Base-by-base conservation (phyloP, 2,797 vertebrate genomes). In the Onychomys leucogaster region DNA sequence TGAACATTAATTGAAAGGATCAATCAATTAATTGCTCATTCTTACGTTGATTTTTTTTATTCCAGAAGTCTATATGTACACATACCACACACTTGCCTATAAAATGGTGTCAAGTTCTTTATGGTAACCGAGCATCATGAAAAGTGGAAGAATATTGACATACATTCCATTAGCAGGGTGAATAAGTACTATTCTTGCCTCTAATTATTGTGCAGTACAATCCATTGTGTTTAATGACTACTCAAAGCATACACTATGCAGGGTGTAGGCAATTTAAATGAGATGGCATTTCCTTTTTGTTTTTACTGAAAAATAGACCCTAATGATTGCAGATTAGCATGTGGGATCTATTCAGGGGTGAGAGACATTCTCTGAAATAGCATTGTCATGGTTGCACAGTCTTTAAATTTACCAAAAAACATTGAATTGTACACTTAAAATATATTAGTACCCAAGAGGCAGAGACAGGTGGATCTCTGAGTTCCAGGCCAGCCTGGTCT, bases 31-130 rank as follows among this genome's bases (percentile, higher is more conserved):
- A 73, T 78, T 92, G 25, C 75, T 84, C 23, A 75, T 80, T 92
- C 89, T 87, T 77, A 29, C 8, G n/a, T 89, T 89, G 43, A 67
- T 91, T 34, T 80, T 67, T 27, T 83, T 89, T 43, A 11, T 81
- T 67, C 61, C 19, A 69, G 49, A 89, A 71, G 32, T 65, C 59
- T 89, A 19, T 21, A 75, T 86, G 9, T 59, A 75, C 71, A 46
- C 32, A 37, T 13, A 67, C 37, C 14, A 91, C 37, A 73, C 21
- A 25, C 49, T 86, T 71, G 34, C 46, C 25, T 69, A 32, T 76
- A 84, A 84, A 75, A 59, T 43, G n/a, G 5, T 89, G 89, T 61
- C 37, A 85, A 91, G 59, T 94, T 91, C 82, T 14, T 91, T 93
- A 49, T 65, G 55, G 23, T 96, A 75, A n/a, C 82, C 1, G 49